Evolutionary conservation across 2,888 invertebrate genomes (phyloP).

Genomic region (Noctua comes): DNA sequence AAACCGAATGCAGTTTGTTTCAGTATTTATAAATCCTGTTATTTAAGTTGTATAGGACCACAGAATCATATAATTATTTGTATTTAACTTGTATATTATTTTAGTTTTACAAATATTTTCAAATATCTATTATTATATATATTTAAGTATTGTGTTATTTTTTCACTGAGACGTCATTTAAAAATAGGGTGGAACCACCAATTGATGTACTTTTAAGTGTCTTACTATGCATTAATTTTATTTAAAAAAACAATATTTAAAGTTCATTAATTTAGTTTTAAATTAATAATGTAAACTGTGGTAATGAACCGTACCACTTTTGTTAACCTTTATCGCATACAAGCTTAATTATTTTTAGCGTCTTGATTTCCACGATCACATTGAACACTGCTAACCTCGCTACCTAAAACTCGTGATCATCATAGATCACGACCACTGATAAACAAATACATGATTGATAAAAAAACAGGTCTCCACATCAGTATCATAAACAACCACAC

Average conservation of each 20-base stretch:
- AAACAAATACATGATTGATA: constrained; percentile 22
- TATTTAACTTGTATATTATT: constrained; percentile 48
- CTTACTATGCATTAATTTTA: background rate
- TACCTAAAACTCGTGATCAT: background rate
- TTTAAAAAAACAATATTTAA: background rate
- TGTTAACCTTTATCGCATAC: background rate
- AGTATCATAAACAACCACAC: constrained; percentile 36
- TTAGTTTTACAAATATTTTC: constrained; percentile 24
- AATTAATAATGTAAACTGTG: background rate
- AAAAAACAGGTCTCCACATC: constrained; percentile 14
- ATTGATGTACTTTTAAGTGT: constrained; percentile 14
- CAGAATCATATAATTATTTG: constrained; percentile 33
- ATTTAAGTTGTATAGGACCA: constrained; percentile 52
- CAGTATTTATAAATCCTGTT: constrained; percentile 27
- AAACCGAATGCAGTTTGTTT: constrained; percentile 30
- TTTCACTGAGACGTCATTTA: background rate
- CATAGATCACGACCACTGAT: constrained; percentile 5
- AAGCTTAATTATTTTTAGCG: background rate
- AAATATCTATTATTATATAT: constrained; percentile 8
- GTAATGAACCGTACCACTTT: background rate
- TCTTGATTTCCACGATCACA: background rate
- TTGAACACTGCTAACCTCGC: background rate
- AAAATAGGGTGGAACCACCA: constrained; percentile 28
- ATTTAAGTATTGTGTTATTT: background rate
- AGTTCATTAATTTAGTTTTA: background rate